These are phyloP conservation scores for Tympanuchus pallidicinctus DNA, from an alignment of 2,113 vertebrate genomes.

Conservation along the genomic window DNA sequence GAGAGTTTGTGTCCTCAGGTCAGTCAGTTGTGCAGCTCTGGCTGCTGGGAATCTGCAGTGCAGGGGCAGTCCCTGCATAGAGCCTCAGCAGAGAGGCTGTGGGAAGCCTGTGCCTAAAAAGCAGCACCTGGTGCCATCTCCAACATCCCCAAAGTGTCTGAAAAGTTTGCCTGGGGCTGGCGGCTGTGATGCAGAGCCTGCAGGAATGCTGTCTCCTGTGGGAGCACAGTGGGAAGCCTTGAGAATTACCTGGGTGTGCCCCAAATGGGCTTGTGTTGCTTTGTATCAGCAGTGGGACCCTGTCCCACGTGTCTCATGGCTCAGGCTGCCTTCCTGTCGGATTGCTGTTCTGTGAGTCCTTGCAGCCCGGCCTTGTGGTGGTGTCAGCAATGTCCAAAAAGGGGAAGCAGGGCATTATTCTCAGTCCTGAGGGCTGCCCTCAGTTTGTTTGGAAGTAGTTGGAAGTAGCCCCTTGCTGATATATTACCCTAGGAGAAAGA, in stretches of 20 bases:
- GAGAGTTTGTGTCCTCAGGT: not conserved
- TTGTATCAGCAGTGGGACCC: not conserved
- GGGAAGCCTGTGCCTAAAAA: not conserved
- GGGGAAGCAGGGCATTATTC: not conserved
- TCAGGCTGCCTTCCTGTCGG: not conserved
- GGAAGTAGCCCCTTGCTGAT: not conserved
- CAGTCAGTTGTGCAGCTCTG: not conserved
- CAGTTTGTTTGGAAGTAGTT: not conserved
- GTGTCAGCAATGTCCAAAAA: not conserved
- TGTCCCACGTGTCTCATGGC: not conserved
- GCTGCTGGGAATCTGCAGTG: not conserved
- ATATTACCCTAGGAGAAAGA: not conserved
- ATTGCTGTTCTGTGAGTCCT: not conserved
- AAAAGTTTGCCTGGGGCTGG: accelerated
- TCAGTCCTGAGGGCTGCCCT: not conserved
- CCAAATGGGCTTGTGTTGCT: not conserved
- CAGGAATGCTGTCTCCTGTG: not conserved
- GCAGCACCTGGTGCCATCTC: not conserved
- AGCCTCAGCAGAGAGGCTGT: not conserved
- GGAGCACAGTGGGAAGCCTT: not conserved
- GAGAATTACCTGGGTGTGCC: not conserved
- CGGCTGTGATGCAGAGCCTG: not conserved
- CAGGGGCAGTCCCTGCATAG: not conserved
- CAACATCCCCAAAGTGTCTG: not conserved
- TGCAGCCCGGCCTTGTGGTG: not conserved